phyloP scores from a whole-genome alignment of 2,888 invertebrate species.

The Deilephila porcellus region DNA sequence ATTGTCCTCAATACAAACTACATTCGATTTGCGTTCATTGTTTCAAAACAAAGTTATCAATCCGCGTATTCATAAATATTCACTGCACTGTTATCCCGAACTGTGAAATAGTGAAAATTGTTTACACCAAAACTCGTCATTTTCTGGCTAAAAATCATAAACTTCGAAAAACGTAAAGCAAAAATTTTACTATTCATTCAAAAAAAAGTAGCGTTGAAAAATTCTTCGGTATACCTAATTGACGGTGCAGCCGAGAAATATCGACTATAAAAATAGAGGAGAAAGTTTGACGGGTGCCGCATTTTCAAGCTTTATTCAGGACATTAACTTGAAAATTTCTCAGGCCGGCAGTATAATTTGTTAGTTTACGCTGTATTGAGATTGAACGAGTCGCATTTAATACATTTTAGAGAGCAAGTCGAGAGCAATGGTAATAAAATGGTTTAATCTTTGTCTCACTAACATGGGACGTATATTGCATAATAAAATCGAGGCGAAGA shows the following conservation, averaged over 20 bases:
- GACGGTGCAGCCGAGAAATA: conserved; percentile 46
- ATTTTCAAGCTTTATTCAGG: conserved; percentile 51
- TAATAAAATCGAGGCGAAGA: conserved; percentile 19
- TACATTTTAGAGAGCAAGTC: neutral
- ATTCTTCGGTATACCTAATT: conserved; percentile 39
- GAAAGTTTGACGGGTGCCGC: conserved; percentile 49
- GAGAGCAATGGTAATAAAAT: conserved; percentile 14
- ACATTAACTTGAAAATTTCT: conserved; percentile 51
- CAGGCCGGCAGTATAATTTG: conserved; percentile 56
- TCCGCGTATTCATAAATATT: neutral
- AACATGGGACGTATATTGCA: conserved; percentile 25
- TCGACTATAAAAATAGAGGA: conserved; percentile 48
- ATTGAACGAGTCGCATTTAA: conserved; percentile 16
- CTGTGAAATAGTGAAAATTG: conserved; percentile 7
- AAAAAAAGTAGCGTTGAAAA: conserved; percentile 36
- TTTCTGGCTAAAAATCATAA: neutral
- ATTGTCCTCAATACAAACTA: conserved; percentile 41
- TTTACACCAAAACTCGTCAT: conserved; percentile 9
- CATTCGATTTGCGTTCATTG: conserved; percentile 36
- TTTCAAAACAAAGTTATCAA: conserved; percentile 4
- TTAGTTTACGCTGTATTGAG: conserved; percentile 53
- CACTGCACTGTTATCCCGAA: neutral
- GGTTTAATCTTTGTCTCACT: conserved; percentile 17
- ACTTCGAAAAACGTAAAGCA: conserved; percentile 31
- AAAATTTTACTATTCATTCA: conserved; percentile 39